phyloP scores from a whole-genome alignment of 1,140 invertebrate genomes.

The Chironomus striatipennis region DNA sequence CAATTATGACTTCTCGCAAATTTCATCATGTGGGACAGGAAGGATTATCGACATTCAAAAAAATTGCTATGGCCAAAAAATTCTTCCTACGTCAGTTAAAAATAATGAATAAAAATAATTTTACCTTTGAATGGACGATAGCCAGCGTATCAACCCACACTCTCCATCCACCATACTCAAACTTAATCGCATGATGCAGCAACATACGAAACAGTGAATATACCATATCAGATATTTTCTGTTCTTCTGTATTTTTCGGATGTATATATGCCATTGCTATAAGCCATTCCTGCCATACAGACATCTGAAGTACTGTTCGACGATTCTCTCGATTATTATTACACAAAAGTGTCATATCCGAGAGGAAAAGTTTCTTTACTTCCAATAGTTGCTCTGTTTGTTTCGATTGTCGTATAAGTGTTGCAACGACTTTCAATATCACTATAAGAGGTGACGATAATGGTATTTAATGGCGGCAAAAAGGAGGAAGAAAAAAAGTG shows the following conservation, averaged over 20 bases:
- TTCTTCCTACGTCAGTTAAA: no score
- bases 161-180: slow-evolving; percentile 99
- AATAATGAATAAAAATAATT: not conserved
- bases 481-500: slow-evolving; percentile 26
- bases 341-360: slow-evolving; percentile 94
- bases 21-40: no score
- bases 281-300: slow-evolving; percentile 99
- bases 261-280: slow-evolving; percentile 98
- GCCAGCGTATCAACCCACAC: slow-evolving; percentile 99
- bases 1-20: no score
- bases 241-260: slow-evolving; percentile 88
- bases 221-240: slow-evolving; percentile 96
- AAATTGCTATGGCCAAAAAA: no score
- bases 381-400: slow-evolving; percentile 82
- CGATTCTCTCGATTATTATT: slow-evolving; percentile 97
- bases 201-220: slow-evolving; percentile 96
- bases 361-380: slow-evolving; percentile 93
- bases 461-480: not conserved
- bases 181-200: slow-evolving; percentile 97
- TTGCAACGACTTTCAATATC: slow-evolving; percentile 97
- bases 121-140: slow-evolving; percentile 97
- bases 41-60: no score
- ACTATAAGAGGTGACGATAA: slow-evolving; percentile 50
- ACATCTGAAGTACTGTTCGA: slow-evolving; percentile 96
- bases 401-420: slow-evolving; percentile 91